Conservation (phyloP, 2,797 vertebrate genomes). For the Echiichthys vipera region DNA sequence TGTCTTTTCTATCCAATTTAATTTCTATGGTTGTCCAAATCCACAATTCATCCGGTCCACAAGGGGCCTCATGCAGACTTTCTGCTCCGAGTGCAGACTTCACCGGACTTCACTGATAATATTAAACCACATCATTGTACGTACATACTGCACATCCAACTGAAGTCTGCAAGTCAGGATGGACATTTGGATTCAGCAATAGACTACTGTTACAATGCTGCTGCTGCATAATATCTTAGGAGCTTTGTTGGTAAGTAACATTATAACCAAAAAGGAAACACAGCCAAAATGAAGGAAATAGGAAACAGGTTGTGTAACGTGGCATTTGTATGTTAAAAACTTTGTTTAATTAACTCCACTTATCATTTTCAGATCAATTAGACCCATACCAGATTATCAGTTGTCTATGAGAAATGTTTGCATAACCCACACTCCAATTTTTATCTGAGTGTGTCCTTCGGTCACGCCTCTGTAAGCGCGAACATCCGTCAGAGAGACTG, state of each 20-base stretch:
- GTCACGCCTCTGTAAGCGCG: conserved; percentile 54
- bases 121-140: no score
- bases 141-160: no score
- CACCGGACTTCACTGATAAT: no score
- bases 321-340: not conserved
- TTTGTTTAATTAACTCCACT: not conserved
- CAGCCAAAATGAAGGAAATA: not conserved
- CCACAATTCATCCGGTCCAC: no score
- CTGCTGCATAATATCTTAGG: not conserved
- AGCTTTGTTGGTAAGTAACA: not conserved
- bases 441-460: conserved; percentile 28
- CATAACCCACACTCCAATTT: conserved; percentile 20
- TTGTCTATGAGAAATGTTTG: conserved; percentile 17
- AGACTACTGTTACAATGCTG: no score
- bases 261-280: not conserved
- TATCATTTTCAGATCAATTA: conserved; percentile 2
- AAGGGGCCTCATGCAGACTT: no score
- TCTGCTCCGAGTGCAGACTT: no score
- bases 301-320: not conserved
- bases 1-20: accelerated
- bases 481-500: conserved; percentile 55
- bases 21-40: not conserved
- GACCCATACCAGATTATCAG: not conserved
- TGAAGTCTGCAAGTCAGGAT: no score
- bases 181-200: no score